Evolutionary conservation across 2,797 vertebrate genomes (phyloP).

Genomic region (Neosilurus mollespiculum): DNA sequence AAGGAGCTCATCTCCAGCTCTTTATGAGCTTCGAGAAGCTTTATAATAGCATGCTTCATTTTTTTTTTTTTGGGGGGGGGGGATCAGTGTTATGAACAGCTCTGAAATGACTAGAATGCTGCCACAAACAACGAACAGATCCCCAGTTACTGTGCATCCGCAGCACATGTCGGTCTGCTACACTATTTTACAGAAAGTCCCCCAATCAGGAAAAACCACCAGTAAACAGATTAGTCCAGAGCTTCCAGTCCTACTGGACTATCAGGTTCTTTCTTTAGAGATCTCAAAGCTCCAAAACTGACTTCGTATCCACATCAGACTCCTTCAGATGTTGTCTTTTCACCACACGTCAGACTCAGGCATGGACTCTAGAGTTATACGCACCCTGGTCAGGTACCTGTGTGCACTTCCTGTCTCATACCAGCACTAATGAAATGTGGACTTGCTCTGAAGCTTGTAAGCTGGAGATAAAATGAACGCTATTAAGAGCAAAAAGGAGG

Average conservation of each 20-base stretch:
- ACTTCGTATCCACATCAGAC: background rate
- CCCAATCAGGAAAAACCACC: slow-evolving; percentile 9
- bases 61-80: no score
- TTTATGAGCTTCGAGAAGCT: background rate
- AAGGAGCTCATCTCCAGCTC: slow-evolving; percentile 1
- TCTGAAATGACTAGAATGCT: background rate
- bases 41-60: background rate
- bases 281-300: background rate
- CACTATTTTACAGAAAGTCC: background rate
- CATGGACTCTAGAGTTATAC: background rate
- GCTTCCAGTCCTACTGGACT: slow-evolving; percentile 14
- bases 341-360: background rate
- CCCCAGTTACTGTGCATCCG: background rate
- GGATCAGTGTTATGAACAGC: background rate
- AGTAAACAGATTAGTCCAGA: background rate
- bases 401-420: background rate
- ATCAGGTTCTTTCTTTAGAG: background rate
- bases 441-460: background rate
- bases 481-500: background rate
- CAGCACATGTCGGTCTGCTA: background rate
- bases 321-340: background rate
- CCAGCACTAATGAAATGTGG: background rate
- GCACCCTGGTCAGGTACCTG: background rate
- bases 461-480: background rate
- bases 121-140: background rate